A percentile compares a stretch with the other conserved stretches of the same genome.
These are phyloP conservation scores for Neopelma chrysocephalum DNA, from an alignment of 2,797 vertebrate genomes.

Conservation along the genomic window DNA sequence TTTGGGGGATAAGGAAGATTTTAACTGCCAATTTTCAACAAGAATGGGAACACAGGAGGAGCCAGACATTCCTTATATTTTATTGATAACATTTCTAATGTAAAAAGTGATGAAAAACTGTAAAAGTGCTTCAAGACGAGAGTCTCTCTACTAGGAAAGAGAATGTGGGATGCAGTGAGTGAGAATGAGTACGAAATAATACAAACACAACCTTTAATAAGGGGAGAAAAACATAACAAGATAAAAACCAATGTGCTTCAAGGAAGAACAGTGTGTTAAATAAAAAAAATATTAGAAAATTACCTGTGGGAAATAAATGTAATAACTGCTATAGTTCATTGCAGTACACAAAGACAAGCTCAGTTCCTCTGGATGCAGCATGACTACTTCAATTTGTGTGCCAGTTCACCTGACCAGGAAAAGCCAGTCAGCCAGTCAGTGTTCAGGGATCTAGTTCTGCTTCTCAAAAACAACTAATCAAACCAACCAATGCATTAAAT, in stretches of 20 bases:
- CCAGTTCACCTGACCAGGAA: not conserved
- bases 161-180: not conserved
- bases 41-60: not conserved
- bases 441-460: not conserved
- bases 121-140: not conserved
- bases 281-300: not conserved
- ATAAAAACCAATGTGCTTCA: not conserved
- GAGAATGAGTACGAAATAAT: not conserved
- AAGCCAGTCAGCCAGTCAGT: not conserved
- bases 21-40: not conserved
- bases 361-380: not conserved
- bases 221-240: not conserved
- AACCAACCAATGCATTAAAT: not conserved
- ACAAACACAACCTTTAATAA: not conserved
- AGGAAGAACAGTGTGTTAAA: not conserved
- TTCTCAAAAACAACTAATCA: not conserved
- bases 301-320: not conserved
- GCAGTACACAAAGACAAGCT: not conserved
- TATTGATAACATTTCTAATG: not conserved
- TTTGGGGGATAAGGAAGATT: not conserved
- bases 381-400: fast-evolving
- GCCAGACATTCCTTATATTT: not conserved
- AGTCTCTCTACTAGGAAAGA: not conserved
- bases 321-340: not conserved
- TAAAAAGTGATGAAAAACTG: not conserved